Conservation (phyloP, 2,888 invertebrate species). For the Chironomus riparius region DNA sequence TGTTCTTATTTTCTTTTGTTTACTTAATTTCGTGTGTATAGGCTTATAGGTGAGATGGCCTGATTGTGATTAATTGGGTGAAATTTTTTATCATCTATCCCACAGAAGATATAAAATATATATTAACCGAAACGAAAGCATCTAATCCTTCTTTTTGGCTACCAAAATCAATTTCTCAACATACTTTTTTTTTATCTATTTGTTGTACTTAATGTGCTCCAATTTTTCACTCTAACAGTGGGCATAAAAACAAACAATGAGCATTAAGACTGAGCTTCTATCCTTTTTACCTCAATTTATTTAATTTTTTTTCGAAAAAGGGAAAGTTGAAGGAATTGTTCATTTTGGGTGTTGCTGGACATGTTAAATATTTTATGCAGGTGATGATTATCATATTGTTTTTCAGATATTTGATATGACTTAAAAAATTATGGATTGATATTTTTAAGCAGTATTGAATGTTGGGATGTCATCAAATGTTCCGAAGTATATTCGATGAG, state of each 20-base stretch:
- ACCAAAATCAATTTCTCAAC: not conserved
- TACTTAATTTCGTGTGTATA: not conserved
- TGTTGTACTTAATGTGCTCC: not conserved
- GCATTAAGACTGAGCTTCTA: too few relatives aligned
- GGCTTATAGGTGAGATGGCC: not conserved
- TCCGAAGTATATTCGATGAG: too few relatives aligned
- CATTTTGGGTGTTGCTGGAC: too few relatives aligned
- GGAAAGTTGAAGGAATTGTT: too few relatives aligned
- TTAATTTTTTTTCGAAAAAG: too few relatives aligned
- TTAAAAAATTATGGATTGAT: too few relatives aligned
- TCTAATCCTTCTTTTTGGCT: not conserved
- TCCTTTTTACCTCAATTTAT: too few relatives aligned
- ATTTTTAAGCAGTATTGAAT: too few relatives aligned
- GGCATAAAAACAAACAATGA: conserved; percentile 6
- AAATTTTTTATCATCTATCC: conserved; percentile 4
- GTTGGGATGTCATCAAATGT: too few relatives aligned
- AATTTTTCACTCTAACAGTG: conserved; percentile 3
- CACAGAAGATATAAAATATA: not conserved
- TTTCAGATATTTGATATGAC: too few relatives aligned
- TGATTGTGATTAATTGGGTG: conserved; percentile 25
- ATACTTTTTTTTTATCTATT: not conserved
- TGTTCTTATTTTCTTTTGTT: not conserved
- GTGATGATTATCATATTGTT: too few relatives aligned
- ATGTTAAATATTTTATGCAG: too few relatives aligned
- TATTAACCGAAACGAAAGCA: not conserved